Base-by-base conservation (phyloP, 2,113 vertebrate genomes). In the Apaloderma vittatum region DNA sequence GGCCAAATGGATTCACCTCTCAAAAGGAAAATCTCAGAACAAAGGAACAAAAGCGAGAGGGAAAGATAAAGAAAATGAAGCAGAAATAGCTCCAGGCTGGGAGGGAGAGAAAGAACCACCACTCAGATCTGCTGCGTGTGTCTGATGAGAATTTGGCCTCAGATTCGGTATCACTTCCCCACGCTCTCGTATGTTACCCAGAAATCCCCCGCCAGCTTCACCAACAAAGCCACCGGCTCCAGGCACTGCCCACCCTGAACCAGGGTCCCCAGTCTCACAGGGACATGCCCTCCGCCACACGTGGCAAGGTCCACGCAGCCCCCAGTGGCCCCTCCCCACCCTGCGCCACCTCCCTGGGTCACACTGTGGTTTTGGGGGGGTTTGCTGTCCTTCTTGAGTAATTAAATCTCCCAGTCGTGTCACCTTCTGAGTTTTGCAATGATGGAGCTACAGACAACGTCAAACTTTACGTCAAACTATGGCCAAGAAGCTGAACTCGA, bases 11-110 rank as follows among this genome's bases (percentile, higher is more conserved):
- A 80, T 37, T 68, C 86, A 86, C 61, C 91, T 75, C 91, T 61
- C 86, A 67, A 94, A 93, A 80, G 83, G 18, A 78, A 94, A 93
- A 93, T 70, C 76, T 91, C 86, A 36, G 95, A 88, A 91, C 27
- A 9, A 65, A 95, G 75, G 40, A 63, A 92, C 62, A 68, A 92
- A 63, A 94, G 88, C 86, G 90, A 96, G 83, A 94, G 49, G 32
- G 52, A 81, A 94, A 74, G 80, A 87, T 88, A 83, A 67, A 89
- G 93, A 54, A 81, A 95, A 96, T 79, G 54, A 78, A 78, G 72
- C 76, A 61, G 91, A 92, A 77, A 65, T 22, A 96, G 88, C 91
- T 87, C 65, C 40, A 32, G 86, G 61, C 37, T 71, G 73, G 66
- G 58, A 78, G 62, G 65, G 88, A 71, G 40, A 78, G 72, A 63